phyloP scores from a whole-genome alignment of 2,888 invertebrate species.

The Adelognathus sp. region DNA sequence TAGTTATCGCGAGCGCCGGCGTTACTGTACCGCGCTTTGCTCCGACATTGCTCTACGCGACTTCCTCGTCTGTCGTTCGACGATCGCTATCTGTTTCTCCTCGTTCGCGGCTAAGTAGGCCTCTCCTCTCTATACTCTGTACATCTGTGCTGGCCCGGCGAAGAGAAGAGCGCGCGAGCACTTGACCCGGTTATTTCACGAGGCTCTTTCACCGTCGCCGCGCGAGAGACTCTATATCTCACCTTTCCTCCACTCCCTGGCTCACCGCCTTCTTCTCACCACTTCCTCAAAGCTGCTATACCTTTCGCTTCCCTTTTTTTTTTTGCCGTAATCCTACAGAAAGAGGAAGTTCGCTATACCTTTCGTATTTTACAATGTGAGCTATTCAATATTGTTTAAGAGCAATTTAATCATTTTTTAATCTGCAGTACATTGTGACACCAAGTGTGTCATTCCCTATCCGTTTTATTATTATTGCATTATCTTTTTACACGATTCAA shows the following conservation, averaged over 20 bases:
- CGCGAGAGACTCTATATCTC: conserved; percentile 7
- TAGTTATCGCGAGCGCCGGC: conserved; percentile 28
- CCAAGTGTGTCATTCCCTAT: no score
- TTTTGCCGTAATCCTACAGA: not conserved
- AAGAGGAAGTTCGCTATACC: no score
- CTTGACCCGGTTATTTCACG: conserved; percentile 73
- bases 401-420: no score
- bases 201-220: conserved; percentile 67
- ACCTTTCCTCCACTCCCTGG: conserved; percentile 37
- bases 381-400: not conserved
- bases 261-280: conserved; percentile 7
- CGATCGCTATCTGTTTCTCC: conserved; percentile 18
- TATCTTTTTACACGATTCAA: no score
- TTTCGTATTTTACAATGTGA: not conserved
- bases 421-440: no score
- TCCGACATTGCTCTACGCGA: not conserved
- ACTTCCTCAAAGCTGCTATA: not conserved
- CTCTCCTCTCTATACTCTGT: conserved; percentile 21
- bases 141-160: conserved; percentile 1
- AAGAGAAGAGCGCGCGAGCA: conserved; percentile 60
- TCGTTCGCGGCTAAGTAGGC: conserved; percentile 55
- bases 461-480: no score
- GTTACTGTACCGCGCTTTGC: conserved; percentile 38
- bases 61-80: not conserved
- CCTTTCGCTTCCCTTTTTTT: not conserved